These are phyloP conservation scores for Dendroctonus valens DNA, from an alignment of 1,140 invertebrate species.

Conservation along the genomic window DNA sequence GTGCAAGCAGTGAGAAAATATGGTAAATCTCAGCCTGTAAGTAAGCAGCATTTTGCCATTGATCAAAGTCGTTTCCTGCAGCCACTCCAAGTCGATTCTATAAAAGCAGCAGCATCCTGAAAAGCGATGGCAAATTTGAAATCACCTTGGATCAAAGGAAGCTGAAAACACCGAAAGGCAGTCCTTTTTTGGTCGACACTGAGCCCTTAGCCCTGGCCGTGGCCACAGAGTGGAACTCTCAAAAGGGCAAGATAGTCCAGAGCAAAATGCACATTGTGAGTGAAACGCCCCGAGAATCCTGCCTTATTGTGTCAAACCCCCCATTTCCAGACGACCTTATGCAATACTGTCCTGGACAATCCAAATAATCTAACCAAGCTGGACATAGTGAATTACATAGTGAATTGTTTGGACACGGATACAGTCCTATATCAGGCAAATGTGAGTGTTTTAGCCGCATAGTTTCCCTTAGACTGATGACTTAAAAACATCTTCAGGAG, in stretches of 20 bases:
- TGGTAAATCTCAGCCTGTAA: no score
- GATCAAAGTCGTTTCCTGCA: not conserved
- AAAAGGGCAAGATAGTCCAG: conserved; percentile 73
- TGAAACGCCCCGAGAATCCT: conserved; percentile 10
- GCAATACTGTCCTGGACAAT: conserved; percentile 89
- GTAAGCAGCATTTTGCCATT: not conserved
- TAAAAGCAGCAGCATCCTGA: conserved; percentile 64
- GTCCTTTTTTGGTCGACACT: conserved; percentile 73
- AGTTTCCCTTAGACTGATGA: not conserved
- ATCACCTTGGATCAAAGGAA: conserved; percentile 79
- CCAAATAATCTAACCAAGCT: conserved; percentile 76
- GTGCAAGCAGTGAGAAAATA: no score
- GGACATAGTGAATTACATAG: conserved; percentile 73
- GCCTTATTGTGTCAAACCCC: not conserved
- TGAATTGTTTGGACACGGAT: conserved; percentile 85
- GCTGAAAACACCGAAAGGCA: conserved; percentile 83
- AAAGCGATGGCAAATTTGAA: conserved; percentile 65
- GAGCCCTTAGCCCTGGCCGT: conserved; percentile 89
- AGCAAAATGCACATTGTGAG: conserved; percentile 86
- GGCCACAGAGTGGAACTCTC: conserved; percentile 89
- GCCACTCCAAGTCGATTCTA: conserved; percentile 64
- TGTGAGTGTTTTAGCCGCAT: conserved; percentile 54
- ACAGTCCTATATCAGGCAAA: conserved; percentile 77
- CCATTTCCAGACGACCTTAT: conserved; percentile 72
- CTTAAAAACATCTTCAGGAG: conserved; percentile 54